Base-by-base conservation (phyloP, 1,140 invertebrate genomes). In the Uloborus diversus region DNA sequence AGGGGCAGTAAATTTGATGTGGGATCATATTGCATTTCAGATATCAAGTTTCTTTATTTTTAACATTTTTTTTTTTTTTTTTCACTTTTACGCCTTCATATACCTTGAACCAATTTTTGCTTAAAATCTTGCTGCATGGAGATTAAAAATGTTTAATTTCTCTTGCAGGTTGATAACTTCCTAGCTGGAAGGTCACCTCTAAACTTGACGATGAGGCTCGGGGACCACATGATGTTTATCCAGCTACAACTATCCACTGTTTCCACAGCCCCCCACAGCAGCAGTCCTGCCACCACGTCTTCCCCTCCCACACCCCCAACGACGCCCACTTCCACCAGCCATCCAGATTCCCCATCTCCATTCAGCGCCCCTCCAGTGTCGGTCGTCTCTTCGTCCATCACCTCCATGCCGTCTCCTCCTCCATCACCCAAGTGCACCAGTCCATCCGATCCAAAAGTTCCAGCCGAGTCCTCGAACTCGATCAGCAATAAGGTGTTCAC, bases 171-270 rank as follows among this genome's bases (percentile, higher is more conserved):
- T 75, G 96, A 96, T 88, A 95, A 97, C 87, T 97, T 98, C 86
- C 89, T 98, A 13, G 95, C 94, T 85, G 95, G 96, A 49, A 95
- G 96, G 86, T 94, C 94, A 30, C 96, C 96, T 17, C 87, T 98
- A 28, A 97, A 97, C 87, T 88, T 98, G 61, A 97, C 94, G 49
- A 97, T 97, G 94, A 91, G 95, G 76, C 88, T 97, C 14, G 95
- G 95, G 27, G 95, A 97, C 86, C 95, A 97, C 88, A 96, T 97
- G 93, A 97, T 97, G 95, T 90, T 97, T 70, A 96, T 98, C 73
- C 95, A 97, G 86, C 88, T 97, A 47, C 95, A 97, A 86, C 87
- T 98, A 65, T 96, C 94, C 56, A 96, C 94, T 14, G 91, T 69
- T 30, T 53, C 23, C 59, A 59, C 68, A 70, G 62, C 83, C 68